Evolutionary conservation across 2,113 vertebrate species (phyloP).

Genomic region (Baryphthengus martii): DNA sequence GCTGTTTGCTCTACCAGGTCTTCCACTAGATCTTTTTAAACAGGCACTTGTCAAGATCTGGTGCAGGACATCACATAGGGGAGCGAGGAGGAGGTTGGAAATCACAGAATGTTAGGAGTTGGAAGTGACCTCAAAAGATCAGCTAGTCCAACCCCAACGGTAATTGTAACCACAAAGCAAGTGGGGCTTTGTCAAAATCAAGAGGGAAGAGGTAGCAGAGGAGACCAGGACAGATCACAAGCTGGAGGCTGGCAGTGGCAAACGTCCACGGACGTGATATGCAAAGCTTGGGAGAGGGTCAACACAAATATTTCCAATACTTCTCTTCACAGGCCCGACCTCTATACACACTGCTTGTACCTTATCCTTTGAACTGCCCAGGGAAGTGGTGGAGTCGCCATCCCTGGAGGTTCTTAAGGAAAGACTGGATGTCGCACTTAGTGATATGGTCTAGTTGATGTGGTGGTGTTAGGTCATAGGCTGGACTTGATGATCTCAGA

Average conservation of each 20-base stretch:
- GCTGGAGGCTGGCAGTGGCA: background rate
- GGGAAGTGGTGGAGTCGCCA: no score
- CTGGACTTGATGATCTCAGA: no score
- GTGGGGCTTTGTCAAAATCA: background rate
- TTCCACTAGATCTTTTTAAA: background rate
- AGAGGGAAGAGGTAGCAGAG: background rate
- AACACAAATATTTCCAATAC: background rate
- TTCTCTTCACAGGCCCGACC: background rate
- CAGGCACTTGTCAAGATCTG: background rate
- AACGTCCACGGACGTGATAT: accelerated
- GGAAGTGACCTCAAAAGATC: no score
- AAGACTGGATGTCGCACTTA: no score
- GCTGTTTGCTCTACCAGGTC: background rate
- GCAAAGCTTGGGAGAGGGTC: background rate
- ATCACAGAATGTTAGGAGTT: no score
- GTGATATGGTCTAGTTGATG: no score
- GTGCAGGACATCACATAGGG: background rate
- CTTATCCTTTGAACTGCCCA: background rate
- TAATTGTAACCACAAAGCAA: no score
- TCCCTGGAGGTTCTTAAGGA: no score
- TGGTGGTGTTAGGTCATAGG: no score
- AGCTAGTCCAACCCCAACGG: no score
- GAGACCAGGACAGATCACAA: background rate
- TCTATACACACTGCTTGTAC: background rate
- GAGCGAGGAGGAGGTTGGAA: background rate